These are phyloP conservation scores for Peromyscus aztecus DNA, from an alignment of 2,797 vertebrate genomes.

Conservation along the genomic window DNA sequence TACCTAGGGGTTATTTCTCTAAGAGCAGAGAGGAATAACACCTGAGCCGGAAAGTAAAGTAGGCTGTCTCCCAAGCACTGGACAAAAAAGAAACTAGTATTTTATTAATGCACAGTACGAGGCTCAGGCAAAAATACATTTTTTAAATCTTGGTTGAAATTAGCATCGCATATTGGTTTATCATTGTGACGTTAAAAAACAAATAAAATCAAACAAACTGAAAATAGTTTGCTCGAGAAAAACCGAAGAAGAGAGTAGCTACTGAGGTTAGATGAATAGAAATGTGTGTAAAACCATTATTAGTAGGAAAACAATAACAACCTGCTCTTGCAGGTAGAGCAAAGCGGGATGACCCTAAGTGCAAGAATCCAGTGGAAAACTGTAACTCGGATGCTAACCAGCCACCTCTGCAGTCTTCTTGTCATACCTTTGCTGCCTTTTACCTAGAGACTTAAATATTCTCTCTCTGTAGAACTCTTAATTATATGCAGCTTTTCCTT, in stretches of 20 bases:
- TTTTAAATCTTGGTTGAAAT: not conserved
- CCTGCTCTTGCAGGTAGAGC: not conserved
- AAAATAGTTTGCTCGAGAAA: not conserved
- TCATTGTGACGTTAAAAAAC: not conserved
- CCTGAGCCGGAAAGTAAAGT: slow-evolving; percentile 31
- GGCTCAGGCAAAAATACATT: not conserved
- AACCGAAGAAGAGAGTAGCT: not conserved
- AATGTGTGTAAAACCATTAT: not conserved
- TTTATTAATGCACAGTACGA: not conserved
- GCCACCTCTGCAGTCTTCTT: accelerated
- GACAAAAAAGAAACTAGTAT: slow-evolving; percentile 1
- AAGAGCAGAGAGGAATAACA: slow-evolving; percentile 59
- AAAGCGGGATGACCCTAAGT: not conserved
- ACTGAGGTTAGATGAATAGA: not conserved
- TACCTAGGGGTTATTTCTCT: slow-evolving; percentile 75
- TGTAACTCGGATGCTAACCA: too few relatives aligned
- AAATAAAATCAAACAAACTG: not conserved
- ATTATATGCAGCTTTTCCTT: not conserved
- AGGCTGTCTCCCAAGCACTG: not conserved
- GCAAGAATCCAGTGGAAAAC: accelerated
- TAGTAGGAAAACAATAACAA: not conserved
- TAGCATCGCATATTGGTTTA: not conserved
- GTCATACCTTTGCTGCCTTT: not conserved
- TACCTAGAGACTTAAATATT: not conserved
- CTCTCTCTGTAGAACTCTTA: not conserved